Percentiles rank a stretch among this genome's conserved stretches.
These are phyloP conservation scores for Drosophila niveifrons DNA, from an alignment of 2,888 invertebrate genomes.

Conservation along the genomic window DNA sequence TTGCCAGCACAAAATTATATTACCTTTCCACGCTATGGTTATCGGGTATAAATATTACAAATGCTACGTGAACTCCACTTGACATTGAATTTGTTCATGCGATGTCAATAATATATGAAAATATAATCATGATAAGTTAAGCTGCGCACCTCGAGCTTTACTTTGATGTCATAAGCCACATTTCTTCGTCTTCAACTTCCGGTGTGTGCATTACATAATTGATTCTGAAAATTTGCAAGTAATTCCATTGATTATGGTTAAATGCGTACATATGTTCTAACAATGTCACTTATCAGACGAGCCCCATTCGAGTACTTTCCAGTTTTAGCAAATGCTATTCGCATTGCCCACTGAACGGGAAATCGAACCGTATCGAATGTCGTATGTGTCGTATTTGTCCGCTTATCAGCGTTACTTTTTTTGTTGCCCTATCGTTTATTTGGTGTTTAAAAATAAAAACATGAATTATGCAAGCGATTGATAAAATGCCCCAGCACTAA, in stretches of 20 bases:
- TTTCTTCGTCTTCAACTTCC: conserved; percentile 18
- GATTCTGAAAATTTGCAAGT: conserved; percentile 10
- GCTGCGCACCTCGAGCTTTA: neutral
- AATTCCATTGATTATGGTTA: conserved; percentile 5
- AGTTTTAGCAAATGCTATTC: conserved; percentile 1
- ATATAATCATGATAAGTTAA: neutral
- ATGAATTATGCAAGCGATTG: conserved; percentile 60
- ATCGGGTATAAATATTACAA: conserved; percentile 7
- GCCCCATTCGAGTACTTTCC: conserved; percentile 26
- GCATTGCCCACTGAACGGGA: neutral
- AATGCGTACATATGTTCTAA: conserved; percentile 4
- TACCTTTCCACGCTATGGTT: too few relatives aligned
- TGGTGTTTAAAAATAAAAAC: conserved; percentile 70
- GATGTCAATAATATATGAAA: too few relatives aligned
- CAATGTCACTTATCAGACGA: conserved; percentile 34
- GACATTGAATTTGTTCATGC: neutral
- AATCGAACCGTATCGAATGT: conserved; percentile 20
- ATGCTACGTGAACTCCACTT: neutral
- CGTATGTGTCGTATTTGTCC: neutral
- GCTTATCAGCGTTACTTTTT: conserved; percentile 43
- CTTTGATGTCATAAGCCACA: neutral
- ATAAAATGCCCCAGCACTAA: conserved; percentile 57
- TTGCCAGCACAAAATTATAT: too few relatives aligned
- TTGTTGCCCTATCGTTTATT: conserved; percentile 46
- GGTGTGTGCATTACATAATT: conserved; percentile 15